Conservation (phyloP, 2,797 vertebrate genomes). For the Oryzias sinensis region DNA sequence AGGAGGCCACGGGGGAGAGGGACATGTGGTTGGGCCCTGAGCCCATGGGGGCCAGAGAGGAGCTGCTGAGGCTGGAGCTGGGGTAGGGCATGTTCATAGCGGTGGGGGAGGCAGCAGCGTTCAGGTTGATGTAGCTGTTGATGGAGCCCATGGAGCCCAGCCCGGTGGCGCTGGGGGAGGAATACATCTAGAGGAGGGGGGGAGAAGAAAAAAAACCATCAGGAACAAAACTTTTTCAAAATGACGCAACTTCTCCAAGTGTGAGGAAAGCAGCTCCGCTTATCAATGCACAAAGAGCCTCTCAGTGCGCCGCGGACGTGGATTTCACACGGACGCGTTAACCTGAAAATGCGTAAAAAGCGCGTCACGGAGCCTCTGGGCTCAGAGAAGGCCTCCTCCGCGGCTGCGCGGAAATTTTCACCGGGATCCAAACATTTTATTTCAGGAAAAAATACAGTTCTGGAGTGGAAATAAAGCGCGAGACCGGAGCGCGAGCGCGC, state of each 20-base stretch:
- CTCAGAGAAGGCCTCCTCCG: constrained; percentile 47
- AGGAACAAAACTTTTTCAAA: too few species aligned
- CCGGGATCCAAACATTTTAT: too few species aligned
- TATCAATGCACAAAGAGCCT: constrained; percentile 76
- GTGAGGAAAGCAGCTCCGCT: constrained; percentile 5
- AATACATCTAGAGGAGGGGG: constrained; percentile 80
- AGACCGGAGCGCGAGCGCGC: neutral
- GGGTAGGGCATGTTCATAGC: constrained; percentile 84
- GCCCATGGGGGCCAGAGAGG: constrained; percentile 69
- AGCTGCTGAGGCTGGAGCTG: constrained; percentile 70
- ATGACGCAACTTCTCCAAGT: neutral
- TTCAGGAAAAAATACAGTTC: too few species aligned
- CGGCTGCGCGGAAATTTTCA: neutral
- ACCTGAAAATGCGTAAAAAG: constrained; percentile 76
- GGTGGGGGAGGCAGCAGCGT: constrained; percentile 74
- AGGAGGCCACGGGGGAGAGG: constrained; percentile 73
- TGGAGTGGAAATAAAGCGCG: too few species aligned
- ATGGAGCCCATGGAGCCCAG: constrained; percentile 77
- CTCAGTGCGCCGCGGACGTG: constrained; percentile 66
- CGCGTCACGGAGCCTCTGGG: constrained; percentile 67
- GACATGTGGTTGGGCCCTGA: constrained; percentile 76
- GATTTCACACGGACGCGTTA: constrained; percentile 71
- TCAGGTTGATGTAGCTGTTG: constrained; percentile 90
- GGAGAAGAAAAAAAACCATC: constrained; percentile 12
- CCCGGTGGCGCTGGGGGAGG: constrained; percentile 77